Evolutionary conservation across 53 echinoderm and acorn worm species (phyloP), one percentile per base, ranked within the genome.

Genomic region (Stichopus horrens): DNA sequence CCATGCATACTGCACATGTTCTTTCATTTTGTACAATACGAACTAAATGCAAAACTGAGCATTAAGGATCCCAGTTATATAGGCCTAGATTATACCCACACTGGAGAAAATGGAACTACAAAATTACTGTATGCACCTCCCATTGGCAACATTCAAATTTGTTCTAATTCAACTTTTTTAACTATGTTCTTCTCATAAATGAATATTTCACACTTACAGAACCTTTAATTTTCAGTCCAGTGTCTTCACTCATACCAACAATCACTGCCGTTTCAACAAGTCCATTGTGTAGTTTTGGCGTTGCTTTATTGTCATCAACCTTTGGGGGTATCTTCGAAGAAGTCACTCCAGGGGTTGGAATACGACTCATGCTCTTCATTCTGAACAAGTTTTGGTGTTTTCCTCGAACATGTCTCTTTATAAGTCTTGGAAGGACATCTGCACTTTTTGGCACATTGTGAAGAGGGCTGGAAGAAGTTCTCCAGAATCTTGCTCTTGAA

Each of bases 191-290:
- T 37, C 37, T 37, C 2, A 37, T 37, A 37, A 37, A 37, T 37
- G 37, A 37, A 37, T 37, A 37, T 37, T 37, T 37, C 37, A 16
- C 18, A 73, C 67, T 87, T 90, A 93, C 92, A 63, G 90, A 88
- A 5, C 90, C 90, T 53, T 92, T 90, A 63, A 86, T 74, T 74
- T 93, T 91, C 53, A 97, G 87, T 66, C 97, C 97, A 9, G 97
- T 95, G 79, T 94, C 94, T 56, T 92, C 91, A 76, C 95, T 93
- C 91, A 97, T 91, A 11, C 97, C 97, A 9, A 97, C 95, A 37
- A 97, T 87, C 4, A 97, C 91, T 90, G 92, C 92, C 90, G 93
- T 94, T 54, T 97, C 97, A 5, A 95, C 88, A 2, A 97, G 90
- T 81, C 92, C 92, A 85, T 97, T 95, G 8, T 93, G 92, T 7